Conservation (phyloP, 1,140 invertebrate genomes). For the Latrodectus geometricus region DNA sequence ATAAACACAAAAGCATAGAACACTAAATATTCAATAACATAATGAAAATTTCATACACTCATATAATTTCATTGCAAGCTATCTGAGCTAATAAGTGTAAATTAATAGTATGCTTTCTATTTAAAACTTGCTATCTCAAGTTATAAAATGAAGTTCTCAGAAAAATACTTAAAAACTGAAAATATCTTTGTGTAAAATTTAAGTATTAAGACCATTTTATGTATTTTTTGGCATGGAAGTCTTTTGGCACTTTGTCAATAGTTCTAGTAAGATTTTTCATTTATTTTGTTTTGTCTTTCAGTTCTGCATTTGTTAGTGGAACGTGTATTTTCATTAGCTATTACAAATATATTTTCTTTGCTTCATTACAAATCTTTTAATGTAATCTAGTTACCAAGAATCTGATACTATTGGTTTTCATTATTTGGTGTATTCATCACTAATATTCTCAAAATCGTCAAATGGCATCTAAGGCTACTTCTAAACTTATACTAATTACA, state of each 20-base stretch:
- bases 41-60: not conserved
- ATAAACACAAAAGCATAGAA: not conserved
- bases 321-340: constrained; percentile 3
- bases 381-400: not conserved
- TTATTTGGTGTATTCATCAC: not conserved
- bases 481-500: no score
- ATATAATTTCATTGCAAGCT: not conserved
- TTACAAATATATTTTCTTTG: constrained; percentile 34
- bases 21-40: not conserved
- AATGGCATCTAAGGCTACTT: not conserved
- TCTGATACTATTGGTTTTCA: no score
- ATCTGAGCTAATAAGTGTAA: not conserved
- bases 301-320: constrained; percentile 2
- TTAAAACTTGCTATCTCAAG: not conserved
- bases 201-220: constrained; percentile 3
- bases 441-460: not conserved
- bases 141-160: not conserved
- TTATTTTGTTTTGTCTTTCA: constrained; percentile 22
- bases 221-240: constrained; percentile 26
- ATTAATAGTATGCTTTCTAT: not conserved
- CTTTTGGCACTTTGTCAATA: constrained; percentile 46
- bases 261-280: constrained; percentile 29
- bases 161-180: not conserved
- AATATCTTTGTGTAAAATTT: not conserved
- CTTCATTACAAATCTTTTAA: not conserved